These are phyloP conservation scores for Rynchops niger DNA, from an alignment of 2,113 vertebrate species.

Conservation along the genomic window DNA sequence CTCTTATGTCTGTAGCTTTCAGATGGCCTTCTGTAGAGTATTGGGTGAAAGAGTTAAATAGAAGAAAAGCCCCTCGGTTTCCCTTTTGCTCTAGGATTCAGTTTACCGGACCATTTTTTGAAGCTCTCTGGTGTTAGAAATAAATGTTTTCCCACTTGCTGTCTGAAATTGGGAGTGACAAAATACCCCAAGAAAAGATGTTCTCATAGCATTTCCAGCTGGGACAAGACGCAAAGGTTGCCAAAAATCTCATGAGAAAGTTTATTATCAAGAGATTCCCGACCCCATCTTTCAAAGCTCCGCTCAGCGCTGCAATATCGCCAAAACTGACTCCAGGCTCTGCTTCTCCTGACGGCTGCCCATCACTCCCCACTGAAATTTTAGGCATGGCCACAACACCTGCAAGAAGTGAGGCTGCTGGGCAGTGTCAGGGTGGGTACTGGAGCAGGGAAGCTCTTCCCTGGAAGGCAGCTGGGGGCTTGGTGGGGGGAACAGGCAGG, in stretches of 20 bases:
- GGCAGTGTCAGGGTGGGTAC: background rate
- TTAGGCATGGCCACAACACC: background rate
- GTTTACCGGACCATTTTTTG: background rate
- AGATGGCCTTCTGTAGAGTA: background rate
- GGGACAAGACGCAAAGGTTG: background rate
- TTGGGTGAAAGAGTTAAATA: background rate
- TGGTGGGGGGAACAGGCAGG: fast-evolving
- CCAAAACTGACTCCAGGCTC: background rate
- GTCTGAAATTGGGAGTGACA: background rate
- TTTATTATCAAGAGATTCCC: conserved; percentile 29
- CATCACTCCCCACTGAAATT: background rate
- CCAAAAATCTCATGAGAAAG: conserved; percentile 44
- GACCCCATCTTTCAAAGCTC: background rate
- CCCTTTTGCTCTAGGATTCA: background rate
- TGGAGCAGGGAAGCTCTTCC: background rate
- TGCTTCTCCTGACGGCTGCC: background rate
- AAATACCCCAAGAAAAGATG: background rate
- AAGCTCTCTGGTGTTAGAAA: background rate
- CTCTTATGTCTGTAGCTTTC: background rate
- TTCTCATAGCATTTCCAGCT: conserved; percentile 43
- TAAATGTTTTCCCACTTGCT: conserved; percentile 31
- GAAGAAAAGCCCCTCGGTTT: background rate
- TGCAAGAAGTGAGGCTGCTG: background rate
- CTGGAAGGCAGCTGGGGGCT: background rate
- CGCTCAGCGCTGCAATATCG: background rate